Percentiles rank a stretch among this genome's conserved stretches.
Evolutionary conservation across 2,113 vertebrate species (phyloP).

Genomic region (Oryctolagus cuniculus): mOryCun1.1 NC_091438.1:85367501-85368000

Average conservation of each 20-base stretch:
- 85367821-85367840: slow-evolving; percentile 51
- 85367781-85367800: slow-evolving; percentile 24
- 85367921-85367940: slow-evolving; percentile 15
- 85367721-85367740: slow-evolving; percentile 60
- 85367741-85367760: slow-evolving; percentile 52
- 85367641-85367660: slow-evolving; percentile 50
- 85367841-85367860: slow-evolving; percentile 64
- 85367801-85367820: slow-evolving; percentile 63
- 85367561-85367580: background rate
- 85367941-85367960: background rate
- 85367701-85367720: slow-evolving; percentile 70
- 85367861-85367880: slow-evolving; percentile 2
- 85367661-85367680: slow-evolving; percentile 59
- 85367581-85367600: slow-evolving; percentile 53
- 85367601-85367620: slow-evolving; percentile 30
- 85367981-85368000: background rate
- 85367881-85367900: background rate
- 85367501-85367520: slow-evolving; percentile 49
- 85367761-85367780: slow-evolving; percentile 26
- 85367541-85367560: slow-evolving; percentile 49
- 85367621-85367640: slow-evolving; percentile 59
- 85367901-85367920: slow-evolving; percentile 8
- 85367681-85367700: slow-evolving; percentile 73
- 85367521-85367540: background rate
- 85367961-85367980: slow-evolving; percentile 38